Conservation (phyloP, 1,140 invertebrate species). For the Drosophila guanche region DNA sequence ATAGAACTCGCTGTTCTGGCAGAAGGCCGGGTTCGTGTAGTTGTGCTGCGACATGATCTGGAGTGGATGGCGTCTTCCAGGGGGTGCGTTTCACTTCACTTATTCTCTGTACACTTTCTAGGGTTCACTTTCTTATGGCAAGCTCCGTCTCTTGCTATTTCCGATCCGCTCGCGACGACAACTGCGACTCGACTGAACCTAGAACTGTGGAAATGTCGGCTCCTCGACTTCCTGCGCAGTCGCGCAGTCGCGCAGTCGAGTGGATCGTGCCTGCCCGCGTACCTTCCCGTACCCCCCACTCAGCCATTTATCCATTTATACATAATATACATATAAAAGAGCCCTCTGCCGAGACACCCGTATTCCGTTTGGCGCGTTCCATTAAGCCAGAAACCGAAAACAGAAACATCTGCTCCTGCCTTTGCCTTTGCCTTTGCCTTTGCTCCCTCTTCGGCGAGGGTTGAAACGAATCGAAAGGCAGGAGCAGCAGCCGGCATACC, state of each 20-base stretch:
- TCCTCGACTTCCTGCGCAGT: slow-evolving; percentile 69
- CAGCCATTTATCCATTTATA: slow-evolving; percentile 42
- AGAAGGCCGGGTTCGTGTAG: slow-evolving; percentile 91
- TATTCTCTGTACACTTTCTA: slow-evolving; percentile 7
- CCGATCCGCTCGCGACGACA: slow-evolving; percentile 48
- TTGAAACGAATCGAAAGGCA: slow-evolving; percentile 64
- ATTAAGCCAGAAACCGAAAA: slow-evolving; percentile 40
- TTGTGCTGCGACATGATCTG: slow-evolving; percentile 84
- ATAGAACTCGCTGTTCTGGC: slow-evolving; percentile 88
- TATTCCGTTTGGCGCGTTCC: slow-evolving; percentile 74
- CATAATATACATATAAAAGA: slow-evolving; percentile 43
- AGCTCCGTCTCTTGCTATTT: neutral
- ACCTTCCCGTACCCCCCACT: slow-evolving; percentile 22
- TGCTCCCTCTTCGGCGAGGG: slow-evolving; percentile 34
- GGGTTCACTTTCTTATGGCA: slow-evolving; percentile 3
- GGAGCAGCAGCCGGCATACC: slow-evolving; percentile 66
- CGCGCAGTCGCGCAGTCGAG: slow-evolving; percentile 79
- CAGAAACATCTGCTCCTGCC: slow-evolving; percentile 78
- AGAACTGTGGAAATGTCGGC: slow-evolving; percentile 5
- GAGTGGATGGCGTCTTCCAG: slow-evolving; percentile 1
- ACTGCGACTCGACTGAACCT: slow-evolving; percentile 67
- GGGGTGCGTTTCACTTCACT: slow-evolving; percentile 11
- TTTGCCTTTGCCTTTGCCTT: too few relatives aligned
- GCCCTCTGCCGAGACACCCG: slow-evolving; percentile 57
- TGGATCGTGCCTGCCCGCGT: slow-evolving; percentile 61